These are phyloP conservation scores for Silurus meridionalis DNA, from an alignment of 2,113 vertebrate species.

Conservation along the genomic window DNA sequence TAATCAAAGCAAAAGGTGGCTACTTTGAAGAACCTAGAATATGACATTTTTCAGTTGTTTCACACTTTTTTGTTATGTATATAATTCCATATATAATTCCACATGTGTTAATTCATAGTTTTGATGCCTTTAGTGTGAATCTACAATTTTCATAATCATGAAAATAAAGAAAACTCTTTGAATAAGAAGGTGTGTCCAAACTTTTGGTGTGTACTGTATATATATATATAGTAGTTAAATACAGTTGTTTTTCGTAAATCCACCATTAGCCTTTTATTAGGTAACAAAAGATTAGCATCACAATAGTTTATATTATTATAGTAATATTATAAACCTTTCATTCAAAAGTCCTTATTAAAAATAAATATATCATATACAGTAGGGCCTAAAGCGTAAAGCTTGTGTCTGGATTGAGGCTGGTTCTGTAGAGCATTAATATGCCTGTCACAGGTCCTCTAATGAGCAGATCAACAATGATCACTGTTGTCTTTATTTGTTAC, in stretches of 20 bases:
- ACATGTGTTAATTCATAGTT: no score
- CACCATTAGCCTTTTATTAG: neutral
- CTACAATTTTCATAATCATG: no score
- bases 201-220: no score
- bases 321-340: no score
- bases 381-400: neutral
- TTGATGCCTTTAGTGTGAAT: no score
- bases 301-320: neutral
- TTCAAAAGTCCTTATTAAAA: neutral
- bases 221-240: neutral
- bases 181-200: no score
- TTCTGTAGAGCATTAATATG: neutral
- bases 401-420: neutral
- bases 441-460: neutral
- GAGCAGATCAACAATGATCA: neutral
- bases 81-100: no score
- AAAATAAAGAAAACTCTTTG: no score
- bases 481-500: neutral
- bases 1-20: no score
- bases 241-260: neutral
- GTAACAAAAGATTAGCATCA: neutral
- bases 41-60: no score
- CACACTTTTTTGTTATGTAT: no score
- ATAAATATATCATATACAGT: neutral
- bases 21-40: no score